Base-by-base conservation (phyloP, 2,797 vertebrate species). In the Ptychadena robeensis region DNA sequence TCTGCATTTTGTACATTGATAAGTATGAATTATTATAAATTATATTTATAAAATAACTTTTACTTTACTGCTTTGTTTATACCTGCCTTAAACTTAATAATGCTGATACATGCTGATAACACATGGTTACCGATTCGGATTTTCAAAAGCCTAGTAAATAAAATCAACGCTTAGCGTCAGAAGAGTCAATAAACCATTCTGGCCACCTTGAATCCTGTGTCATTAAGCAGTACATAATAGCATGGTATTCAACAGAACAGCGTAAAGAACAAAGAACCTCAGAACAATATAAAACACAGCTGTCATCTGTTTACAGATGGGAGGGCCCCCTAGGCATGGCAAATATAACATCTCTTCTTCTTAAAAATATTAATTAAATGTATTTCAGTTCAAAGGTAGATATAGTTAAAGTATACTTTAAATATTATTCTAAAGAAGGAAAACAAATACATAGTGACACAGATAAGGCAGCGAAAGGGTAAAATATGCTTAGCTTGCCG, bases 391-490 rank as follows among this genome's bases (percentile, higher is more conserved):
- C 7, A 22, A 28, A 25, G 2, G 53, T 59, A 59, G 22, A 25
- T 59, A 8, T n/a, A 9, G 53, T 59, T n/a, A 8, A 25, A 59
- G n/a, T 10, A 28, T 25, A 12, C 15, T 61, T 61, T 14, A 61
- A 53, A 61, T 61, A 28, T 27, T 61, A 61, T 61, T 4, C 40
- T 32, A 53, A 14, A 14, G 27, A 27, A 53, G 18, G 30, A 73
- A n/a, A 53, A n/a, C 25, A 8, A 18, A 53, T 53, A 18, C 18
- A 6, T 2, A 53, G 44, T 22, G 18, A 7, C 44, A 59, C 8
- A 38, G 22, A 65, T 2, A 10, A 67, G 76, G 82, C 73, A 80
- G 15, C 18, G 72, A 76, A 85, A 80, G 77, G 77, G 82, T 85
- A 35, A 80, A 74, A 66, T 10, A 8, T 27, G 37, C 66, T 69